phyloP scores from a whole-genome alignment of 92 coral and sea anemone species.

The Virgularia gustaviana region DNA sequence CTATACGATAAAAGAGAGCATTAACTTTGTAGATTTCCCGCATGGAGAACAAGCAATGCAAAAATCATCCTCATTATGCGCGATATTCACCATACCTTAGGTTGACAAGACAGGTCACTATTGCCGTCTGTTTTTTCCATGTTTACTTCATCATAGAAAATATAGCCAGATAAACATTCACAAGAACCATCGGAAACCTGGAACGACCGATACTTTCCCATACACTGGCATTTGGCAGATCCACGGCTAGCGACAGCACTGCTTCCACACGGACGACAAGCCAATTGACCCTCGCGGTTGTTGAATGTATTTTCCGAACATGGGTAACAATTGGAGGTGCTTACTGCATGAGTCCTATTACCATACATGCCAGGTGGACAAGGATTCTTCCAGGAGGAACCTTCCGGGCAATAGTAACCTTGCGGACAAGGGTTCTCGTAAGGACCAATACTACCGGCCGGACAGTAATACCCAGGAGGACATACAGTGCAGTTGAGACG shows the following conservation, averaged over 20 bases:
- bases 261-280: conserved; percentile 90
- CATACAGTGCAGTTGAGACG: conserved; percentile 70
- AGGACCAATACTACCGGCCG: conserved; percentile 74
- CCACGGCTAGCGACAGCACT: conserved; percentile 73
- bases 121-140: conserved; percentile 68
- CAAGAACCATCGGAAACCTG: conserved; percentile 88
- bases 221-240: conserved; percentile 67
- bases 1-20: too few relatives aligned
- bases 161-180: conserved; percentile 67
- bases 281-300: conserved; percentile 56
- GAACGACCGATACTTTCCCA: conserved; percentile 70
- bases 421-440: conserved; percentile 66
- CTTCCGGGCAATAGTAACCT: conserved; percentile 79
- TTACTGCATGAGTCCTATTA: conserved; percentile 60
- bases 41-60: not conserved
- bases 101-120: conserved; percentile 82
- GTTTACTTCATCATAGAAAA: conserved; percentile 70
- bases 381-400: conserved; percentile 58
- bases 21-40: not conserved
- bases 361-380: conserved; percentile 88
- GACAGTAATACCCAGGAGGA: conserved; percentile 89
- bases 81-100: conserved; percentile 54
- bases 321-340: conserved; percentile 65
- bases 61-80: not conserved
- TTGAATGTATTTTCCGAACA: conserved; percentile 69